phyloP scores from a whole-genome alignment of 2,888 invertebrate species.

The Willowsia nigromaculata region DNA sequence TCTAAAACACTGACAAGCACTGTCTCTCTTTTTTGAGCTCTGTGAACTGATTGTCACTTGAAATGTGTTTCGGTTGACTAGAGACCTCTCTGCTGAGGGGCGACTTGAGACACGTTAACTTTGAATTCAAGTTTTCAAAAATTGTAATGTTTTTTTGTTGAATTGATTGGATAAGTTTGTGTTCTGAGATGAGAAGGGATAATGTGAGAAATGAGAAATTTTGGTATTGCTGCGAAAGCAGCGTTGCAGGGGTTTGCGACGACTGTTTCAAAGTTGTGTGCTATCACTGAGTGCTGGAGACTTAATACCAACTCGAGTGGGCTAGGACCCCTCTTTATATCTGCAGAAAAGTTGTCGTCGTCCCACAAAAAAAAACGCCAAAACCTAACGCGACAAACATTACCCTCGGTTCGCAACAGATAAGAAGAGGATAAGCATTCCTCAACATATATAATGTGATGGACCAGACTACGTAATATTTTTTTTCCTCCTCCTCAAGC shows the following conservation, averaged over 20 bases:
- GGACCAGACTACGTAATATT: background rate
- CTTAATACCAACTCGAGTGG: constrained; percentile 36
- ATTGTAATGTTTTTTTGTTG: background rate
- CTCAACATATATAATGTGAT: background rate
- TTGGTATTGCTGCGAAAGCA: constrained; percentile 41
- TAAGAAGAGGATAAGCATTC: background rate
- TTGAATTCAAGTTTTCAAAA: background rate
- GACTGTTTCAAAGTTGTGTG: constrained; percentile 46
- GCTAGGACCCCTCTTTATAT: constrained; percentile 41
- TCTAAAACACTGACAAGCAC: constrained; percentile 6
- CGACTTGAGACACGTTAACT: constrained; percentile 1
- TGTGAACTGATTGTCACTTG: background rate
- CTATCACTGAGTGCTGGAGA: constrained; percentile 37
- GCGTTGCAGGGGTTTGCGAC: constrained; percentile 18
- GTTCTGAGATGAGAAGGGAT: background rate
- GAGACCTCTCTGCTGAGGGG: background rate
- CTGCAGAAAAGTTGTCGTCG: background rate
- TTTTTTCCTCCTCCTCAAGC: background rate
- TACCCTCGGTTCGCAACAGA: too few species aligned
- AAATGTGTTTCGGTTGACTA: too few species aligned
- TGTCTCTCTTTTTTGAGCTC: background rate
- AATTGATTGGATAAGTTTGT: background rate
- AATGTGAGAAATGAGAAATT: background rate
- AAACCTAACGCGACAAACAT: background rate
- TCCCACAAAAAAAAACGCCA: constrained; percentile 5